Evolutionary conservation across 2,113 vertebrate species (phyloP).

Genomic region (Uropsilus gracilis): DNA sequence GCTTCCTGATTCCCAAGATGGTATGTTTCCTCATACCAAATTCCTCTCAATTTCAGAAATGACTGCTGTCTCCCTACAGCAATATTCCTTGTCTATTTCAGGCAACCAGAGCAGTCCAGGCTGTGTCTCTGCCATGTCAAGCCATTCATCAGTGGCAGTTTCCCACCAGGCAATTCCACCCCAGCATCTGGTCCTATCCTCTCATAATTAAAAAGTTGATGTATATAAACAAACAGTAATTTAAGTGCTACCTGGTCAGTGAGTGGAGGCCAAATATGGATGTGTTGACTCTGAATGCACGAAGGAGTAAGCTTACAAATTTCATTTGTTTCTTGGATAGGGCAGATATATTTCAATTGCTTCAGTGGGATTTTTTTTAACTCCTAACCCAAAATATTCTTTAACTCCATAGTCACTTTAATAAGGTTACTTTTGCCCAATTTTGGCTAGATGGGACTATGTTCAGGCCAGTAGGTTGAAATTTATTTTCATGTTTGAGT

Average conservation of each 20-base stretch:
- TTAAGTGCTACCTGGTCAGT: conserved; percentile 23
- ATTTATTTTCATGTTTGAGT: conserved; percentile 79
- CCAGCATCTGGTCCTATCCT: conserved; percentile 41
- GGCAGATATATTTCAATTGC: conserved; percentile 57
- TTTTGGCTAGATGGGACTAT: conserved; percentile 74
- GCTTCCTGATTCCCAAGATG: neutral
- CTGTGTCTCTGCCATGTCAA: conserved; percentile 6
- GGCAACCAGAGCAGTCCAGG: conserved; percentile 21
- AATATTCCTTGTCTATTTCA: conserved; percentile 45
- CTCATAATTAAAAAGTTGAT: conserved; percentile 58
- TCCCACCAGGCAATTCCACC: conserved; percentile 29
- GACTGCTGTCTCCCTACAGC: neutral
- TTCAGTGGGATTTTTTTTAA: conserved; percentile 81
- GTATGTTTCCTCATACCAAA: neutral
- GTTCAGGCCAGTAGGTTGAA: conserved; percentile 55
- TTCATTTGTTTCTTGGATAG: conserved; percentile 76
- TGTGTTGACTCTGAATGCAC: conserved; percentile 62
- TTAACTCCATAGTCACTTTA: conserved; percentile 72
- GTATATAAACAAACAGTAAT: conserved; percentile 49
- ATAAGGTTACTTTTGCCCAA: conserved; percentile 80
- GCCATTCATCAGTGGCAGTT: conserved; percentile 54
- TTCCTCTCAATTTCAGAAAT: neutral
- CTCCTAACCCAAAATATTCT: conserved; percentile 79
- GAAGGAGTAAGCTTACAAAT: conserved; percentile 68
- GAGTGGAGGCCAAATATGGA: neutral